Evolutionary conservation across 2,888 invertebrate genomes (phyloP).

Genomic region (Oxystoma pomonae): DNA sequence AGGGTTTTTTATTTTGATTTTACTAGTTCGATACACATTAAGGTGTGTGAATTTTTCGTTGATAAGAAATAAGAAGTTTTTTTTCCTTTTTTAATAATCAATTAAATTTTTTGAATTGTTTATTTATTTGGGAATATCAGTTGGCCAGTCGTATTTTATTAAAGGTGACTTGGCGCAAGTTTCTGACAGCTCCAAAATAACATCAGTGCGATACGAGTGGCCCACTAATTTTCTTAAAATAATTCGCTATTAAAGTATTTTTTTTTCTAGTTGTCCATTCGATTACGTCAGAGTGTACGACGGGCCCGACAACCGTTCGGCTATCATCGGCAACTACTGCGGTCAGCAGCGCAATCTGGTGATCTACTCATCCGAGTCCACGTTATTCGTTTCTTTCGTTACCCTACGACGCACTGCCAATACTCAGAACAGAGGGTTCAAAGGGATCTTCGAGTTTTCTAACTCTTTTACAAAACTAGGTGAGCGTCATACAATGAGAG

Average conservation of each 20-base stretch:
- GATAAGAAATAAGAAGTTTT: too few species aligned
- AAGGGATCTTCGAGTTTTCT: slow-evolving; percentile 98
- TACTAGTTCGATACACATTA: too few species aligned
- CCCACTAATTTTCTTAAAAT: too few species aligned
- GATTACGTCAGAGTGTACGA: slow-evolving; percentile 97
- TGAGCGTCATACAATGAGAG: too few species aligned
- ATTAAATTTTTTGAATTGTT: too few species aligned
- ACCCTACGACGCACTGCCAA: slow-evolving; percentile 88
- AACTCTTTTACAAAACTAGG: slow-evolving; percentile 97
- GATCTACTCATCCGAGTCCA: slow-evolving; percentile 89
- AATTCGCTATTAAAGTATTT: too few species aligned
- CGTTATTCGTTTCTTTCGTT: slow-evolving; percentile 86
- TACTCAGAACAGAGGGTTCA: slow-evolving; percentile 96
- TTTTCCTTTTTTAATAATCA: too few species aligned
- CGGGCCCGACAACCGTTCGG: slow-evolving; percentile 83
- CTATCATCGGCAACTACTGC: slow-evolving; percentile 94
- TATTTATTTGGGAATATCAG: too few species aligned
- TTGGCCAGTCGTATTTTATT: not conserved
- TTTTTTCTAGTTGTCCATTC: slow-evolving; percentile 85
- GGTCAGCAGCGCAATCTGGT: slow-evolving; percentile 95
- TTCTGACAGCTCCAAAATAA: too few species aligned
- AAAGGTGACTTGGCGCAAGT: not conserved
- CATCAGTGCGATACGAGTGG: too few species aligned
- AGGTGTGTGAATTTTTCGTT: too few species aligned
- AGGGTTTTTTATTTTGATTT: too few species aligned